Evolutionary conservation across 37 sponge, comb jelly and placozoan species (phyloP), one percentile per base, ranked within the genome.

Genomic region (Eunapius fragilis): DNA sequence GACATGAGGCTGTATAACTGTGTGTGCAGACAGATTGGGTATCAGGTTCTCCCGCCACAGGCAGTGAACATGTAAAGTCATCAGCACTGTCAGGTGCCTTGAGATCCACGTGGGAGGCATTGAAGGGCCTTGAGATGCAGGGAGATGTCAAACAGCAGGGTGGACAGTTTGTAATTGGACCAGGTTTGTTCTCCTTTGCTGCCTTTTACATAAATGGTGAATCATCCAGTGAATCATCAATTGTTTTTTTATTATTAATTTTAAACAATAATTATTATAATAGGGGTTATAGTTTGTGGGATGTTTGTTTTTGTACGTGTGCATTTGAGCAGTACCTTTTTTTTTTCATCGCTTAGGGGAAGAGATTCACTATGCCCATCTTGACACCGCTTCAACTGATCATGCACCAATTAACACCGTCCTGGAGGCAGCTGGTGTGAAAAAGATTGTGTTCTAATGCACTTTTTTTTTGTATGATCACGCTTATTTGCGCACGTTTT

Each of bases 121-220:
- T 87, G 74, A 87, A 87, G 67, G 25, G 73, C 25, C 10, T 87
- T 14, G 27, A 70, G 72, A 14, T 37, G 28, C 87, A 87, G 74
- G 87, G 87, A 13, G 87, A 87, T 72, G 25, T 86, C 37, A 86
- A 33, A 35, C 87, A 87, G 30, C 87, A 87, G 41, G 87, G 87
- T 31, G 87, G 87, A 19, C 31, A 83, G 50, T 84, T 87, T 86
- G 69, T 87, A 14, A 34, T 87, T 23, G 87, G 58, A 28, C 70
- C 81, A 71, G 87, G 87, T 85, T 3, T 25, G 31, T 10, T 70
- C 2, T 70, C 6, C 6, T 41, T 3, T 41, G 6, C 41, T 41
- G 41, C 6, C 6, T 41, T 41, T 9, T 9, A 41, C 6, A 41
- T 9, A 3, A 83, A 32, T 27, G 4, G 28, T 7, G 7, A 13